These are phyloP conservation scores for Leucoptera coffeella DNA, from an alignment of 2,888 invertebrate genomes.

Conservation along the genomic window DNA sequence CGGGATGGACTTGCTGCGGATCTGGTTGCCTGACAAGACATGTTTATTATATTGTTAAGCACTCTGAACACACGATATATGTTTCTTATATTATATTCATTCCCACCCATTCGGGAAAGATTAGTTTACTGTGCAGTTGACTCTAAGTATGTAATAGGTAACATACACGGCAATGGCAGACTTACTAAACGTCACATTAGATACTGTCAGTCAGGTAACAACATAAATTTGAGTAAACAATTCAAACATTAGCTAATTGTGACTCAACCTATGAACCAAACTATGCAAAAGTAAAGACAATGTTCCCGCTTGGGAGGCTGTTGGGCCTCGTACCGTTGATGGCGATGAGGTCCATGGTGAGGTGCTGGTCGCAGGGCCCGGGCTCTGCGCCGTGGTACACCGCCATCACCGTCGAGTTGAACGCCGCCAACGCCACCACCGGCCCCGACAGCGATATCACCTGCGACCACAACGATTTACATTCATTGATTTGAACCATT, in stretches of 20 bases:
- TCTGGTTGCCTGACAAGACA: no score
- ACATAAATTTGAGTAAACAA: no score
- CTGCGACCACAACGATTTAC: slow-evolving; percentile 12
- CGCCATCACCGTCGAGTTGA: slow-evolving; percentile 25
- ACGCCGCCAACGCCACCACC: slow-evolving; percentile 23
- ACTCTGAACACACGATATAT: neutral
- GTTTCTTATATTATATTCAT: neutral
- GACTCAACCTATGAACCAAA: no score
- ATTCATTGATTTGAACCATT: no score
- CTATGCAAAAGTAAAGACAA: no score
- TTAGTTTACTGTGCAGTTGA: neutral
- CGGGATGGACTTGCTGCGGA: slow-evolving; percentile 39
- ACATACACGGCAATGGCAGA: no score
- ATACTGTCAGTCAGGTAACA: no score
- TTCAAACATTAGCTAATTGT: no score
- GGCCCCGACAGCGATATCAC: slow-evolving; percentile 36
- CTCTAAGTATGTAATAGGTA: no score
- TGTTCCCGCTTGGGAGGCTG: neutral
- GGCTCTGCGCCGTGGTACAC: slow-evolving; percentile 35
- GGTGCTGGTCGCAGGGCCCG: slow-evolving; percentile 29
- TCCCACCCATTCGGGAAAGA: neutral
- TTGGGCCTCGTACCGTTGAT: slow-evolving; percentile 28
- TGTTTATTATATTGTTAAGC: no score
- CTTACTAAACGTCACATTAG: no score
- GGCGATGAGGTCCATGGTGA: slow-evolving; percentile 40